Base-by-base conservation (phyloP, 1,140 invertebrate species). In the Drosophila kurseongensis region DNA sequence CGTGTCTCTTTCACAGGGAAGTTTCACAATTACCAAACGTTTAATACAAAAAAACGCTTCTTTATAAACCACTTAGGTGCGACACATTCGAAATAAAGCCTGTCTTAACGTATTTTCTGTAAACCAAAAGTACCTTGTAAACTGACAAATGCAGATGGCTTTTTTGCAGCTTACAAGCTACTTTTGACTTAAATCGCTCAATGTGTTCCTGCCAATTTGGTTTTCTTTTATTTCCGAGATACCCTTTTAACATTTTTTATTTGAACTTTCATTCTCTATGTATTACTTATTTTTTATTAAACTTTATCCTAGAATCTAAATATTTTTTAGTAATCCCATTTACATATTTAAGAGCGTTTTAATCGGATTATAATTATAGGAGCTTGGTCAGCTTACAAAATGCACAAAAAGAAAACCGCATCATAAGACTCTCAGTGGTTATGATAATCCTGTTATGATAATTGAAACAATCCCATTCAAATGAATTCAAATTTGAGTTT, bases 141-240 rank as follows among this genome's bases (percentile, higher is more conserved):
- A 66, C 61, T 52, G 38, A 13, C 44, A 36, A 65, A 23, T 7
- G 35, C 10, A 45, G 35, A 61, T 9, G 29, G 4, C 35, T 51
- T 50, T 61, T 44, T 14, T 14, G 16, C 38, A 68, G 65, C 47
- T 68, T 68, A 66, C 65, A 68, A 52, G 47, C 13, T 45, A 63
- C 60, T 63, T 61, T 32, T 10, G 55, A 63, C 60, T 60, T 60
- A 60, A 63, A 63, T 63, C 55, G 55, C 60, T 42, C 55, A 44
- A 63, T 61, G 35, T 54, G 14, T 36, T 32, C 12, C 51, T 36
- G 16, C 35, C 57, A 38, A 57, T 58, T 52, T 62, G 27, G 16
- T 42, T 45, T 44, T 61, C 9, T 14, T n/a, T 23, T 44, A 38
- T 44, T 41, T 7, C 18, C 10, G n/a, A 27, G 29, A 32, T 8